Base-by-base conservation (phyloP, 2,888 invertebrate species). In the Arrhopalites spinosus region DNA sequence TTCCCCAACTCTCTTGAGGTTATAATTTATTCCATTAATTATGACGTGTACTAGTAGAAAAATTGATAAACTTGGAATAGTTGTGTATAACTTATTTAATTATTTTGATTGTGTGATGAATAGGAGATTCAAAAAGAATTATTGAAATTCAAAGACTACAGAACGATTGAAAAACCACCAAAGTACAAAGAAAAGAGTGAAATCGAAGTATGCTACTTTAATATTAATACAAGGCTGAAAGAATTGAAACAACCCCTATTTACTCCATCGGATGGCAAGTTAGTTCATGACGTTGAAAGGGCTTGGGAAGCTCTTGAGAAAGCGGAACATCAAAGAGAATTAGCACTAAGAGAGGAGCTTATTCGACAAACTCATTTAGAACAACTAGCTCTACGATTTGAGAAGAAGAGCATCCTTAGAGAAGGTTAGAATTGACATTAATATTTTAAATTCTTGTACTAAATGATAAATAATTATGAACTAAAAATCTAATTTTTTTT, bases 101-200 rank as follows among this genome's bases (percentile, higher is more conserved):
- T 36, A 36, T 7, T 36, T 36, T 36, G 36, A 36, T 36, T 36
- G n/a, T n/a, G n/a, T 36, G 36, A 36, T 11, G 11, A 7, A 7
- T 36, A 36, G 36, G 98, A 95, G 69, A 97, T 98, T 83, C 97
- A 98, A 87, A 90, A 92, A 61, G 91, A 97, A 84, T 87, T 98
- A 82, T 87, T 94, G 73, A 89, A 91, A 53, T 99, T 99, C 87
- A 98, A 97, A 84, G 92, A 95, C 85, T 99, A 98, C 86, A 89
- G 98, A 82, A 98, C 96, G 0, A 91, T 94, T 66, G 98, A 99
- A 86, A 99, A 99, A 87, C 98, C 99, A 11, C 97, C 98, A 79
- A 98, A 96, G 91, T 98, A 98, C 86, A 95, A 93, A 85, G 98
- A 99, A 86, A 91, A 96, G 74, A 97, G 96, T 81, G 98, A 98